Evolutionary conservation across 2,113 vertebrate genomes (phyloP), one percentile per base, ranked within the genome.

Genomic region (Lethenteron reissneri): DNA sequence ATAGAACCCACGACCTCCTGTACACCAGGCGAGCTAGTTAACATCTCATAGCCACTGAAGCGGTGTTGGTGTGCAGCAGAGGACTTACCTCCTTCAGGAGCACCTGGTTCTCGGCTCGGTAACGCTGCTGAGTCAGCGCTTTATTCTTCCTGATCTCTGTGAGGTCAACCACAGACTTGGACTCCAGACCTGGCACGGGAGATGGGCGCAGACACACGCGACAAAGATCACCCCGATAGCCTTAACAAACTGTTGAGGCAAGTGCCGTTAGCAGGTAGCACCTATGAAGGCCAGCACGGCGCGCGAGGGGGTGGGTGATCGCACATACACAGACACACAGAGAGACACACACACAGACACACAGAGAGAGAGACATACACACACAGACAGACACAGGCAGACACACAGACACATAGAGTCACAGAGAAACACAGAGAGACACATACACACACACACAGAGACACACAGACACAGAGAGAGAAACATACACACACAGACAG

Each of bases 41-140:
- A 41, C 4, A 41, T 41, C 41, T 41, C 41, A 1, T 41, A 41
- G 41, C 41, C 41, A 41, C 41, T 1, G 6, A 41, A 41, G 41
- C 41, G 6, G 41, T 41, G 41, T 41, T 41, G 41, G 41, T 41
- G 5, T 2, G 41, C 41, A 41, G 41, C 41, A 41, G 41, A 41
- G 41, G 41, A 41, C 78, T 80, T 83, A 83, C 94, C 85, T 99
- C 90, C 84, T 95, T 94, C 72, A 90, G 79, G 75, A 97, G 87
- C 75, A 96, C 80, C 74, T 92, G 88, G 76, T 99, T 99, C 84
- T 99, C 90, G 56, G 85, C 86, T 82, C 82, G 86, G 71, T 84
- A 92, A 71, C 88, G 90, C 57, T 89, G 86, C 59, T 91, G 89
- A 71, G 83, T 86, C 70, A 94, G 77, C 14, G 75, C 62, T 78